phyloP scores from a whole-genome alignment of 92 coral and sea anemone species.

The Blastomussa wellsi region DNA sequence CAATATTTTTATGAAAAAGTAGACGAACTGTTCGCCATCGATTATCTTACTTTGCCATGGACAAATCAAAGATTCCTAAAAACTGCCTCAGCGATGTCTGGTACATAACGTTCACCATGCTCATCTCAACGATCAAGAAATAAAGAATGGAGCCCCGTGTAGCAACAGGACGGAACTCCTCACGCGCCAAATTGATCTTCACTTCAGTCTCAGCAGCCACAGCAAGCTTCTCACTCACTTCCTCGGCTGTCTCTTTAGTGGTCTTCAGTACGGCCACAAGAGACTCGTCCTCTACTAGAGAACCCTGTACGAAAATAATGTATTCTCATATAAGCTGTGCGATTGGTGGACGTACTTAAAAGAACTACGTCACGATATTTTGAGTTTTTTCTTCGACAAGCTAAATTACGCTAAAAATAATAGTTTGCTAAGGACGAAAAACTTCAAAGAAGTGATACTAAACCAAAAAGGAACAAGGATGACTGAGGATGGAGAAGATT shows the following conservation, averaged over 20 bases:
- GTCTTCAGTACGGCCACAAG: constrained; percentile 89
- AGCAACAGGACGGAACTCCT: constrained; percentile 94
- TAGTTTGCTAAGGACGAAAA: too few relatives aligned
- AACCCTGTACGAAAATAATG: constrained; percentile 49
- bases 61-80: constrained; percentile 84
- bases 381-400: too few relatives aligned
- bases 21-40: too few relatives aligned
- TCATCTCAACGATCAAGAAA: constrained; percentile 92
- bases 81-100: constrained; percentile 89
- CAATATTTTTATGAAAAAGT: too few relatives aligned
- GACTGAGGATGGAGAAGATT: too few relatives aligned
- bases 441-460: too few relatives aligned
- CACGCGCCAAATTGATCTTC: constrained; percentile 87
- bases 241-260: constrained; percentile 89
- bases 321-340: not conserved
- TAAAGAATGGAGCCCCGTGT: constrained; percentile 89
- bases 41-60: constrained; percentile 76
- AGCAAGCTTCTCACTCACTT: constrained; percentile 91
- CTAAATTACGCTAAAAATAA: too few relatives aligned
- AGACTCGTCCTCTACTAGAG: constrained; percentile 88
- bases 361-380: too few relatives aligned
- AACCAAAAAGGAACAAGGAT: too few relatives aligned
- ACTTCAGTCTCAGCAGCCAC: constrained; percentile 93
- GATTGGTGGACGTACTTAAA: too few relatives aligned
- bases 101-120: constrained; percentile 92